Evolutionary conservation across 2,888 invertebrate species (phyloP).

Genomic region (Hemicrepidius hirtus): DNA sequence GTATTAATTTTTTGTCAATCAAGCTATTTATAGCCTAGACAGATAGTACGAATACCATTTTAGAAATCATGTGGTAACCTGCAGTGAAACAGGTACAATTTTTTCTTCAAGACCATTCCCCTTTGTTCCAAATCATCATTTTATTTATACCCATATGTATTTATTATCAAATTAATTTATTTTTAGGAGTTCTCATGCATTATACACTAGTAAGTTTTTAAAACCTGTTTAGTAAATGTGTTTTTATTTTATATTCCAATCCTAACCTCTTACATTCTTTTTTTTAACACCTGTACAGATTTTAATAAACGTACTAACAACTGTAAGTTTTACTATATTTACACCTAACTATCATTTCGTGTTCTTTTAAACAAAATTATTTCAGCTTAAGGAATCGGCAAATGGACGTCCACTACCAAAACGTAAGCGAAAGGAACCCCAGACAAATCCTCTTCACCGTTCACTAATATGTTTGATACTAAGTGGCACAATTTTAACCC

Average conservation of each 20-base stretch:
- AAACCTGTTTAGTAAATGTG: slow-evolving; percentile 12
- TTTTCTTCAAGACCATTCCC: not conserved
- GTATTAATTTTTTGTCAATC: slow-evolving; percentile 29
- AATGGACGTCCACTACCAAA: slow-evolving; percentile 58
- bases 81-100: not conserved
- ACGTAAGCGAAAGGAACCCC: slow-evolving; percentile 64
- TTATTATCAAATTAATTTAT: slow-evolving; percentile 29
- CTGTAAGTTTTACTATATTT: not conserved
- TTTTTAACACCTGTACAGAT: not conserved
- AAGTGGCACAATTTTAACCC: slow-evolving; percentile 67
- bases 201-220: slow-evolving; percentile 56
- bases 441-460: slow-evolving; percentile 63
- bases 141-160: not conserved
- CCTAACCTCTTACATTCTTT: not conserved
- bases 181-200: slow-evolving; percentile 55
- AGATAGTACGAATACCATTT: not conserved
- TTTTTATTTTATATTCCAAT: slow-evolving; percentile 7
- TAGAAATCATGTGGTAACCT: not conserved
- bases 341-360: not conserved
- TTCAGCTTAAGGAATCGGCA: slow-evolving; percentile 30
- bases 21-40: not conserved
- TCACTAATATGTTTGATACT: slow-evolving; percentile 69
- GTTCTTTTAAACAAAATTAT: slow-evolving; percentile 8
- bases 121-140: slow-evolving; percentile 4
- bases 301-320: slow-evolving; percentile 2